Evolutionary conservation across 2,888 invertebrate species (phyloP), one percentile per base, ranked within the genome.

Genomic region (Agrotis ipsilon): DNA sequence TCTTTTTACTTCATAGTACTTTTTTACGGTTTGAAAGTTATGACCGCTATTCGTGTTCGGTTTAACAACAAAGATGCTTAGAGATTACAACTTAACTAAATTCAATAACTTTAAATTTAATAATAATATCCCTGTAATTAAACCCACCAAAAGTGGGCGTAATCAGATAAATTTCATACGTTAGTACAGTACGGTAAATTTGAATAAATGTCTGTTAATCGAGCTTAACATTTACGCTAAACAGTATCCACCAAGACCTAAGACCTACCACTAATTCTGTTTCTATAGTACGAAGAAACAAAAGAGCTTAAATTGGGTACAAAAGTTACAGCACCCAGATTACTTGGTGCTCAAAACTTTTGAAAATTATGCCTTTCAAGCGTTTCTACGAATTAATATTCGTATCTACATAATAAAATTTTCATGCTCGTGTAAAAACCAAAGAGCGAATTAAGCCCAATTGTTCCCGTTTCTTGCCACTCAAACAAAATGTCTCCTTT

Each of bases 401-500:
- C 32, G 32, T 32, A 32, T 32, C 32, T 32, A 32, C 32, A 32
- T 13, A 14, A 6, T 52, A 75, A 32, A 55, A 70, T 48, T 32
- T 48, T 16, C 21, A 5, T 18, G 19, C 45, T 52, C 46, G 19
- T 39, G 11, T 57, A 39, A 64, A 52, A 77, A 67, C 19, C 63
- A 55, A 63, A 48, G 14, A 27, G 59, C 46, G 18, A 61, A 67
- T 71, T n/a, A 52, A 67, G 39, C 24, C 6, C 24, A 58, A 67
- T 78, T 78, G 67, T 72, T 61, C 39, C 14, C 57, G 5, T 68
- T 70, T 70, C 58, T 51, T 63, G 55, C 52, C 58, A 59, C 55
- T 80, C 27, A 49, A 79, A 64, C 55, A 62, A 69, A 80, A 67
- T 61, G 19, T 51, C 49, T 48, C 18, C 51, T 13, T 58, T 66